Evolutionary conservation across 2,113 vertebrate species (phyloP).

Genomic region (Crotalus horridus): DNA sequence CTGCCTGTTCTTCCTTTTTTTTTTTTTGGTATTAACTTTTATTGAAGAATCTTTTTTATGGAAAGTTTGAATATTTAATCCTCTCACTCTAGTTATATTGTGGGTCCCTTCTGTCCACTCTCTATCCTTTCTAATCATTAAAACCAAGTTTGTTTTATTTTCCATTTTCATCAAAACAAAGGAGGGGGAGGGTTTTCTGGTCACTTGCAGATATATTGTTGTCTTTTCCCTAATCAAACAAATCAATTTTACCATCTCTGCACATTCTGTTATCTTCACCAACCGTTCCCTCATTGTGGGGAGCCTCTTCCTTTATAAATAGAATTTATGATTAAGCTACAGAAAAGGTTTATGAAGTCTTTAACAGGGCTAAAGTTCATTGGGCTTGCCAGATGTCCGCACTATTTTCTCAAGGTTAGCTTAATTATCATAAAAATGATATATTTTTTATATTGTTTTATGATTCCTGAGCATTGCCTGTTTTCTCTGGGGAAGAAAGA

Average conservation of each 20-base stretch:
- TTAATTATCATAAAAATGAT: not conserved
- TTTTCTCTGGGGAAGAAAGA: not conserved
- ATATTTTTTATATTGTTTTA: not conserved
- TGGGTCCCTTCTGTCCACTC: not conserved
- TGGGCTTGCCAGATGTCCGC: not conserved
- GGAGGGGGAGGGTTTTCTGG: fast-evolving
- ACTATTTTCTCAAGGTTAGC: not conserved
- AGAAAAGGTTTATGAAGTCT: not conserved
- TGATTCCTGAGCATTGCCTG: not conserved
- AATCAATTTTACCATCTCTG: not conserved
- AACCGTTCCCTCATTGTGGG: not conserved
- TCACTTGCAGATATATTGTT: not conserved
- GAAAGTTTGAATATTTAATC: not conserved
- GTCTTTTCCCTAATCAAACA: not conserved
- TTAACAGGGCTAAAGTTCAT: not conserved
- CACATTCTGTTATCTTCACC: not conserved
- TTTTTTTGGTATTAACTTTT: not conserved
- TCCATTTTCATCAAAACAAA: not conserved
- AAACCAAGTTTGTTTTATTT: not conserved
- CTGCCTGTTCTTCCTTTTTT: not conserved
- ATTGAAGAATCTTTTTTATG: not conserved
- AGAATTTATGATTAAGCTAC: not conserved
- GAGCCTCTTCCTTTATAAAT: not conserved
- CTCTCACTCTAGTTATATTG: not conserved
- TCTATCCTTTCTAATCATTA: not conserved